Evolutionary conservation across 2,113 vertebrate genomes (phyloP).

Genomic region (Melanerpes formicivorus): DNA sequence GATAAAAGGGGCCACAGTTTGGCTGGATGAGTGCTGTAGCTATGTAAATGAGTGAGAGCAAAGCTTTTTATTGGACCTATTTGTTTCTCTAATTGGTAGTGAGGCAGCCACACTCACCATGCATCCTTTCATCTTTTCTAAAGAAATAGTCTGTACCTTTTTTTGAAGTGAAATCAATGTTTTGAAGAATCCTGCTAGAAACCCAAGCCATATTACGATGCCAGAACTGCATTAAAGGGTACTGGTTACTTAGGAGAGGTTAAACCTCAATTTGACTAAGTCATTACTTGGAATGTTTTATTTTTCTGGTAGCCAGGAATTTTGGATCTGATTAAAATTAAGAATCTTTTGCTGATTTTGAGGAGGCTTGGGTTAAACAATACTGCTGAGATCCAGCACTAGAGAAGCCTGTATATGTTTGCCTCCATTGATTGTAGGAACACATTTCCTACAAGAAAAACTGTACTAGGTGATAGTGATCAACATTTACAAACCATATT

Average conservation of each 20-base stretch:
- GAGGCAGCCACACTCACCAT: not conserved
- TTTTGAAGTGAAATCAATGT: not conserved
- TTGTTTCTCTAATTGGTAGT: not conserved
- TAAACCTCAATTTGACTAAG: not conserved
- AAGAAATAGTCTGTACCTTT: not conserved
- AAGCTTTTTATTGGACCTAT: not conserved
- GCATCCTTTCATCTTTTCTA: slow-evolving; percentile 11
- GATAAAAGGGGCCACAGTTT: not conserved
- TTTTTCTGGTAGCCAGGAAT: not conserved
- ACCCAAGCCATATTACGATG: not conserved
- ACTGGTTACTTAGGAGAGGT: not conserved
- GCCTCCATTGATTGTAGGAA: not conserved
- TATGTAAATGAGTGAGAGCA: slow-evolving; percentile 14
- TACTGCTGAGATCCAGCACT: not conserved
- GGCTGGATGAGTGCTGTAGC: not conserved
- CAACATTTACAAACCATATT: not conserved
- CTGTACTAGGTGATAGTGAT: not conserved
- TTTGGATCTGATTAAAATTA: not conserved
- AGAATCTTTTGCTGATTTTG: not conserved
- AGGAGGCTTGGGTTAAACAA: not conserved
- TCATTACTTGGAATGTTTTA: not conserved
- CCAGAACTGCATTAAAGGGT: not conserved
- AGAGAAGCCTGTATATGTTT: not conserved
- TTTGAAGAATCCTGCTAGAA: not conserved
- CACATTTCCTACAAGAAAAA: not conserved